Conservation (phyloP, 53 echinoderm and acorn worm genomes). For the Hippasteria phrygiana region DNA sequence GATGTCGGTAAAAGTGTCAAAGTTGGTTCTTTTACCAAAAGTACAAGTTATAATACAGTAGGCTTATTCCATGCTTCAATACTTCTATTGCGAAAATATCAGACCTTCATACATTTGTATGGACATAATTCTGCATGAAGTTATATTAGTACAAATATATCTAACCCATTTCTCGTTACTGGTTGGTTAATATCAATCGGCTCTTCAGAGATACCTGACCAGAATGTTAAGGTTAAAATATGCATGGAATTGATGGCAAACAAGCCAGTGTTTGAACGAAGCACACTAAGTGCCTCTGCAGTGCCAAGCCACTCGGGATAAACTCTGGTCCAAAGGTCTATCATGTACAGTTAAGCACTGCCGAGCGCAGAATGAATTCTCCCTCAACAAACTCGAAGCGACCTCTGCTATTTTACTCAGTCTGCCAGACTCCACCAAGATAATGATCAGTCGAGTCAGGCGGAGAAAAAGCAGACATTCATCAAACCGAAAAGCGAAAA, state of each 20-base stretch:
- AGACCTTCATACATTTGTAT: too few species aligned
- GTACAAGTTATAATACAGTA: too few species aligned
- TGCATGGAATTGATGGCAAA: conserved; percentile 37
- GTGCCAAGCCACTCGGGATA: conserved; percentile 14
- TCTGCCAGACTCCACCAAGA: conserved; percentile 2
- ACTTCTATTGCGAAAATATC: too few species aligned
- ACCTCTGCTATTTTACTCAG: conserved; percentile 15
- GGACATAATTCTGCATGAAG: background rate
- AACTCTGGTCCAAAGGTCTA: conserved; percentile 48
- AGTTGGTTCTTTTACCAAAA: too few species aligned
- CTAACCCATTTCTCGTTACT: conserved; percentile 13
- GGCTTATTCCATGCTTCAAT: too few species aligned
- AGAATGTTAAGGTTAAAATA: background rate
- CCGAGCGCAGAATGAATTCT: conserved; percentile 18
- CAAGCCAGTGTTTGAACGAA: conserved; percentile 14
- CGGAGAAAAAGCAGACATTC: conserved; percentile 8
- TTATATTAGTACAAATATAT: background rate
- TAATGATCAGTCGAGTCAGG: conserved; percentile 30
- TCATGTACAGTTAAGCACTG: background rate
- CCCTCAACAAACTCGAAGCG: conserved; percentile 21
- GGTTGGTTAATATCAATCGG: conserved; percentile 15
- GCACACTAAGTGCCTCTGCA: background rate
- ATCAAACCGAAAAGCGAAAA: background rate
- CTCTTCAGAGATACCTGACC: background rate
- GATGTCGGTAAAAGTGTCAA: background rate